Evolutionary conservation across 2,888 invertebrate species (phyloP).

Genomic region (Auanema freiburgensis): DNA sequence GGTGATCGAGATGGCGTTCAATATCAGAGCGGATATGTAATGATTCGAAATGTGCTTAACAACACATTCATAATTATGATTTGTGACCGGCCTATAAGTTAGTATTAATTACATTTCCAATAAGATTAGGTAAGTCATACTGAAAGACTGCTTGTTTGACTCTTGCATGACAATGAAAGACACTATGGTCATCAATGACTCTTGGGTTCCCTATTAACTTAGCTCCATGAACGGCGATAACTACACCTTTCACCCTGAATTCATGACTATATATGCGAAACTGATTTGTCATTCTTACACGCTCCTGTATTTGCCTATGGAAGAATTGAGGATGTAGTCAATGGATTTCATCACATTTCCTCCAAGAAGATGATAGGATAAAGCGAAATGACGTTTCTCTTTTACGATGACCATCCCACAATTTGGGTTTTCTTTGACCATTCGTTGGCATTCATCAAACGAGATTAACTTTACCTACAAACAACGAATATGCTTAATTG

Average conservation of each 20-base stretch:
- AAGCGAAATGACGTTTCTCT: conserved; percentile 14
- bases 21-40: conserved; percentile 11
- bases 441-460: conserved; percentile 7
- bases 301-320: conserved; percentile 11
- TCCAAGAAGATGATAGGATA: conserved; percentile 12
- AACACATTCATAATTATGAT: conserved; percentile 9
- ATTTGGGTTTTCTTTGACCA: conserved; percentile 9
- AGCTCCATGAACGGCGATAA: conserved; percentile 13
- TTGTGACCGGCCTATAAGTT: neutral
- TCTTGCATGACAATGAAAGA: conserved; percentile 8
- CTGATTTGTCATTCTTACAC: conserved; percentile 6
- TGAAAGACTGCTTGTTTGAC: conserved; percentile 12
- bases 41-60: conserved; percentile 5
- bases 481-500: neutral
- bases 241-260: conserved; percentile 16
- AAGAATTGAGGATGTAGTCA: conserved; percentile 7
- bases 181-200: conserved; percentile 19
- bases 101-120: neutral
- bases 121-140: neutral
- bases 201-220: conserved; percentile 3
- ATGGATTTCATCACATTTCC: neutral
- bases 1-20: conserved; percentile 11
- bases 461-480: conserved; percentile 10
- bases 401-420: conserved; percentile 14
- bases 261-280: neutral